Percentiles rank a stretch among this genome's conserved stretches.
phyloP scores from a whole-genome alignment of 1,140 invertebrate genomes.

The Heliconius eleuchia region DNA sequence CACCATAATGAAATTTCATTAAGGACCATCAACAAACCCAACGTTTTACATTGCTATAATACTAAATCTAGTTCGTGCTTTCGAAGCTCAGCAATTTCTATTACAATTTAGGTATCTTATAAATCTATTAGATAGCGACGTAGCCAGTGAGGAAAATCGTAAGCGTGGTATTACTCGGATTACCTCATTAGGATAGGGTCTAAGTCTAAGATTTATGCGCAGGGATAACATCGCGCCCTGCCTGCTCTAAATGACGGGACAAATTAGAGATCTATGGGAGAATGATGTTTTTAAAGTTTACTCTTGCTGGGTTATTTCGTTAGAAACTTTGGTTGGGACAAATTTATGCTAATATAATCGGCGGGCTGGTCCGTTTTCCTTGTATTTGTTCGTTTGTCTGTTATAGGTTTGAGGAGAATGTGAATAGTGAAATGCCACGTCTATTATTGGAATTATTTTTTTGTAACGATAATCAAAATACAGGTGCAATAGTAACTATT shows the following conservation, averaged over 20 bases:
- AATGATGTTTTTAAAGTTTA: constrained; percentile 3
- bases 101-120: constrained; percentile 27
- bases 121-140: constrained; percentile 33
- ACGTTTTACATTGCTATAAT: neutral
- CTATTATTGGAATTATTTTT: too few species aligned
- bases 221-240: constrained; percentile 28
- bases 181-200: constrained; percentile 46
- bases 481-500: too few species aligned
- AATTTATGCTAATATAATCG: constrained; percentile 8
- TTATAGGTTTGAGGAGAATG: neutral
- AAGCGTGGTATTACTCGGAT: constrained; percentile 41
- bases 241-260: constrained; percentile 4
- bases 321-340: neutral
- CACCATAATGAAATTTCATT: neutral
- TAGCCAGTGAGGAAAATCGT: constrained; percentile 25
- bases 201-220: constrained; percentile 40
- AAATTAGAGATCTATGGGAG: constrained; percentile 21
- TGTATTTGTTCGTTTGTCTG: neutral
- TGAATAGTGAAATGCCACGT: too few species aligned
- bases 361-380: neutral
- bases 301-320: neutral
- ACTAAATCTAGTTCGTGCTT: constrained; percentile 10
- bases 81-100: constrained; percentile 15
- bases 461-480: too few species aligned
- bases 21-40: neutral